These are phyloP conservation scores for Heliconius erato DNA, from an alignment of 2,888 invertebrate species.

Conservation along the genomic window DNA sequence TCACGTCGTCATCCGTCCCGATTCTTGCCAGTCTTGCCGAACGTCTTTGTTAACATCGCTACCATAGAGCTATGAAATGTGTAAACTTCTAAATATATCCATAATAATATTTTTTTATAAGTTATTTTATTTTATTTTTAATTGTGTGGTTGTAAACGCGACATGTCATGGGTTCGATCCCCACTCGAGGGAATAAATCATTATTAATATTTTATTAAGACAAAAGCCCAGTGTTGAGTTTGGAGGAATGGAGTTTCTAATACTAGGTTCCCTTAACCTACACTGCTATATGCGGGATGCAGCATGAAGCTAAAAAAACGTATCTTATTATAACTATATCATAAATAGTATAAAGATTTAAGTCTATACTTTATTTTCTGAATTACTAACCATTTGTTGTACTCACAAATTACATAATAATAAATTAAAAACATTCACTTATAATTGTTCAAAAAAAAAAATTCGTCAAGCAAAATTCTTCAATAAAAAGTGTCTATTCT, in stretches of 20 bases:
- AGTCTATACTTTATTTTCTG: background rate
- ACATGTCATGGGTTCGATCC: too few species aligned
- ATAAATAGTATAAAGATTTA: too few species aligned
- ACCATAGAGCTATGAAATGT: slow-evolving; percentile 42
- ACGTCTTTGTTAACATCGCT: slow-evolving; percentile 83
- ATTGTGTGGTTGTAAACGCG: too few species aligned
- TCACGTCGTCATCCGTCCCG: slow-evolving; percentile 78
- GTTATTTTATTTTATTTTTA: background rate
- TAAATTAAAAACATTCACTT: background rate
- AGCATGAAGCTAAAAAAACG: too few species aligned
- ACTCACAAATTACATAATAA: background rate
- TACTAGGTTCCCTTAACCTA: too few species aligned
- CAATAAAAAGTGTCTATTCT: slow-evolving; percentile 42
- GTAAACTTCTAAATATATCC: background rate
- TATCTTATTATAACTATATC: too few species aligned
- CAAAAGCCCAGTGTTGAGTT: too few species aligned
- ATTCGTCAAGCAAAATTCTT: background rate
- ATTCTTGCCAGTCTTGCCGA: slow-evolving; percentile 75
- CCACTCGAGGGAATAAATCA: too few species aligned
- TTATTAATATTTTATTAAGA: too few species aligned
- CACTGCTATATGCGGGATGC: too few species aligned
- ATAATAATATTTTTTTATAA: background rate
- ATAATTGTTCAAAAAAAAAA: background rate
- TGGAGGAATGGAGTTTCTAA: too few species aligned
- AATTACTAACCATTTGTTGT: background rate